Evolutionary conservation across 2,113 vertebrate species (phyloP).

Genomic region (Cyphomyrus discorhynchus): DNA sequence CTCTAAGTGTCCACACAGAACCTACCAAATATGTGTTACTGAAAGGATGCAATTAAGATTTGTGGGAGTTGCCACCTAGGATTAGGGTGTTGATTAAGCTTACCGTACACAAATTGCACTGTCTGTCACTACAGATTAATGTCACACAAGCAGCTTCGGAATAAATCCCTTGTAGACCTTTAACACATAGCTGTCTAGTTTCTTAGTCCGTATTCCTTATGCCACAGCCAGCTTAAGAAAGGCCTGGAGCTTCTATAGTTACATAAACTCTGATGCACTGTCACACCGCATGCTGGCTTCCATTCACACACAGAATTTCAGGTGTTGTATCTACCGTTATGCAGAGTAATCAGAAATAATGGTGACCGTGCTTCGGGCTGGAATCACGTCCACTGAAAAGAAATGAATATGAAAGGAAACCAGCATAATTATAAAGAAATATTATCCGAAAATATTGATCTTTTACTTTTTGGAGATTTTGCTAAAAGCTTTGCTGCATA

Average conservation of each 20-base stretch:
- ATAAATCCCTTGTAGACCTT: neutral
- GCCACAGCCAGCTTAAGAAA: neutral
- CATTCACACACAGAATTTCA: neutral
- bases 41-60: neutral
- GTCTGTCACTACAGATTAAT: constrained; percentile 11
- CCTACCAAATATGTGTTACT: neutral
- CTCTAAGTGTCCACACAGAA: neutral
- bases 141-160: neutral
- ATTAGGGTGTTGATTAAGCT: constrained; percentile 10
- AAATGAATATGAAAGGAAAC: neutral
- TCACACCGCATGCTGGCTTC: neutral
- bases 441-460: neutral
- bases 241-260: neutral
- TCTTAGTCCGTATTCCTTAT: neutral
- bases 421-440: no score
- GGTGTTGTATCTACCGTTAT: neutral
- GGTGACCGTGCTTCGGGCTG: neutral
- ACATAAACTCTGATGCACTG: neutral
- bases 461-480: neutral
- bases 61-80: constrained; percentile 1
- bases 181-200: neutral
- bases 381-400: neutral
- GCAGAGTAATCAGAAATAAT: neutral
- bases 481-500: constrained; percentile 18
- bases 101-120: neutral